Evolutionary conservation across 2,113 vertebrate species (phyloP).

Genomic region (Nerophis ophidion): DNA sequence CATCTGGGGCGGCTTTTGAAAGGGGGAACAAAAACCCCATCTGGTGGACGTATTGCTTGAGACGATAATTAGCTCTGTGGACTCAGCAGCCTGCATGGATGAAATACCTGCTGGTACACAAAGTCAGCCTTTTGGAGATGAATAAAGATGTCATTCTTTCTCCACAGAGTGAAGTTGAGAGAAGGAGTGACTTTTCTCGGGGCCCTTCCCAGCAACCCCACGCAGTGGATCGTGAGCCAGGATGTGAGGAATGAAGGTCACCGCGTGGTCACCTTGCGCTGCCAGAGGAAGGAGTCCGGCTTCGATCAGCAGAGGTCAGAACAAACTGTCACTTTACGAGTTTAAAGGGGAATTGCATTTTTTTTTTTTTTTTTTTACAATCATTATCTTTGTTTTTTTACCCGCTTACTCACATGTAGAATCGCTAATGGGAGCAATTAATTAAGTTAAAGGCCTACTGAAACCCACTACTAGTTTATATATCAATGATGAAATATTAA

Average conservation of each 20-base stretch:
- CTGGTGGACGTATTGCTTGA: conserved; percentile 22
- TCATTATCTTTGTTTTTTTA: conserved; percentile 39
- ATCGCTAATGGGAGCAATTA: no score
- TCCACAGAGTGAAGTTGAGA: conserved; percentile 85
- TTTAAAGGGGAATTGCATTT: background rate
- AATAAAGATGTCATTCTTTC: conserved; percentile 4
- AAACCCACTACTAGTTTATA: no score
- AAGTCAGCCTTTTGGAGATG: background rate
- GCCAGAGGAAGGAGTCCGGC: conserved; percentile 75
- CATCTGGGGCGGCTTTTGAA: conserved; percentile 41
- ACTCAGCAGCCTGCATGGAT: conserved; percentile 26
- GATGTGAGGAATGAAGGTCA: conserved; percentile 72
- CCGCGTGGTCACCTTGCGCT: conserved; percentile 79
- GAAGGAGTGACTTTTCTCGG: conserved; percentile 80
- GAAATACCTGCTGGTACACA: conserved; percentile 11
- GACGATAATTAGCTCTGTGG: conserved; percentile 19
- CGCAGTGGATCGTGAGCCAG: conserved; percentile 82
- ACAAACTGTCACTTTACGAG: background rate
- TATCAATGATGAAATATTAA: no score
- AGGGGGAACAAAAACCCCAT: conserved; percentile 26
- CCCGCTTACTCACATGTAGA: conserved; percentile 1
- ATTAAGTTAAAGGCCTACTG: no score
- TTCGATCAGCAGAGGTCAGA: conserved; percentile 73
- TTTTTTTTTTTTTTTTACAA: no score
- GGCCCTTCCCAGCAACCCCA: conserved; percentile 80